phyloP scores from a whole-genome alignment of 30 jellyfish, hydroid and myxozoan genomes.

The Calvadosia cruxmelitensis region DNA sequence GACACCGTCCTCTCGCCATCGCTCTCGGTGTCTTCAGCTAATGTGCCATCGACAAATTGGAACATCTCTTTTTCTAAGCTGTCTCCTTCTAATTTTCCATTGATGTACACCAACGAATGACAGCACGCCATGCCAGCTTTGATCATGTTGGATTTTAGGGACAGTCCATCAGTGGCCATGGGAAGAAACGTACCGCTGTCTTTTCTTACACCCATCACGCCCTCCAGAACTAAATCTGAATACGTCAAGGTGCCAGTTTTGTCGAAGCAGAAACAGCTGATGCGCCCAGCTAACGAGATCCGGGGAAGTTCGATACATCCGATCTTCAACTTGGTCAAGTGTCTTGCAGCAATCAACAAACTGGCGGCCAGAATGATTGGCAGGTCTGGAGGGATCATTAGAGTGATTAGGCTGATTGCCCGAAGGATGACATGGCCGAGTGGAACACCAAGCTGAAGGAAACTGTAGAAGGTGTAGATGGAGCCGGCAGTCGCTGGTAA shows the following conservation, averaged over 20 bases:
- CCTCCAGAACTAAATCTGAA: neutral
- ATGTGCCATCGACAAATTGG: slow-evolving; percentile 7
- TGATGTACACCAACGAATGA: slow-evolving; percentile 11
- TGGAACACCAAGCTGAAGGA: slow-evolving; percentile 9
- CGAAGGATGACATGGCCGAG: neutral
- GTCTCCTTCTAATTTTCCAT: slow-evolving; percentile 17
- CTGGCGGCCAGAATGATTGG: slow-evolving; percentile 24
- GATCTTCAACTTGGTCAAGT: slow-evolving; percentile 3
- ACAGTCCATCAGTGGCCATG: neutral
- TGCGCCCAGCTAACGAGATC: slow-evolving; percentile 16
- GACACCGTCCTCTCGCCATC: neutral
- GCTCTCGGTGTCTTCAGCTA: neutral
- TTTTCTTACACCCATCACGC: neutral
- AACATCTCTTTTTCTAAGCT: slow-evolving; percentile 22
- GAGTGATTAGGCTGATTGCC: slow-evolving; percentile 17
- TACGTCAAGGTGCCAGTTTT: slow-evolving; percentile 52
- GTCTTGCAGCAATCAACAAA: slow-evolving; percentile 11
- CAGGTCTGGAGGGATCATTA: slow-evolving; percentile 33
- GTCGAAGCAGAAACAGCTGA: slow-evolving; percentile 18
- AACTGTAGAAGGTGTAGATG: slow-evolving; percentile 15
- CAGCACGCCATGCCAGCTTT: slow-evolving; percentile 16
- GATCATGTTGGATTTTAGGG: neutral
- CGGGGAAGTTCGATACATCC: slow-evolving; percentile 40
- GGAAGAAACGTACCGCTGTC: neutral
- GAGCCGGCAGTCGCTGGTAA: slow-evolving; percentile 20